phyloP scores from a whole-genome alignment of 2,113 vertebrate species.

The Menura novaehollandiae region DNA sequence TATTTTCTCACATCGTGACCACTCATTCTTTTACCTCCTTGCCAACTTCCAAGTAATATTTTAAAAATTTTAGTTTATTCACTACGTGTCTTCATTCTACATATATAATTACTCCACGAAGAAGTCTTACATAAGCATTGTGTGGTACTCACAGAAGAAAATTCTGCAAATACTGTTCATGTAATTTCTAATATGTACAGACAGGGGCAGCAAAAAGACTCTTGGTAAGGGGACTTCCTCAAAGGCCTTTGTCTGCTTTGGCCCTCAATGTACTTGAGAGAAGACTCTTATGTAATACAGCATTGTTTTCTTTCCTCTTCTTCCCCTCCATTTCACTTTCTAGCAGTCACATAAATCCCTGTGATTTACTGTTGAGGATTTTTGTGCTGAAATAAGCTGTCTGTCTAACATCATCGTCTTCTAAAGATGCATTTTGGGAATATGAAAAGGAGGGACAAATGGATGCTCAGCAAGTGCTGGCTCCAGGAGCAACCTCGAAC shows the following conservation, averaged over 20 bases:
- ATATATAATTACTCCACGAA: neutral
- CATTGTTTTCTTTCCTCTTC: neutral
- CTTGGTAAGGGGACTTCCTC: neutral
- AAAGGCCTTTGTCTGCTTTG: neutral
- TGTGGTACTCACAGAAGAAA: neutral
- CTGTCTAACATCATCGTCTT: neutral
- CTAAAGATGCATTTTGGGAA: neutral
- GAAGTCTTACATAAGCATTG: neutral
- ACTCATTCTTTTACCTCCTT: neutral
- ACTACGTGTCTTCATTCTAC: neutral
- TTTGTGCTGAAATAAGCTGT: neutral
- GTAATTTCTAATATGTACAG: conserved; percentile 17
- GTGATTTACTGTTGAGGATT: neutral
- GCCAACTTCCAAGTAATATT: neutral
- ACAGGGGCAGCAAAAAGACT: conserved; percentile 37
- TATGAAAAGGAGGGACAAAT: neutral
- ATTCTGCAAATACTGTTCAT: neutral
- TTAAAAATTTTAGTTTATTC: neutral
- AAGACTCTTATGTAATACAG: neutral
- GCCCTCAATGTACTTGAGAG: neutral
- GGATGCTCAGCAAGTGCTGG: neutral
- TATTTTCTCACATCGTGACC: neutral
- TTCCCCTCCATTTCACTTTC: neutral
- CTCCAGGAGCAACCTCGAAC: neutral
- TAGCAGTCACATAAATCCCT: neutral